These are phyloP conservation scores for Myoxocephalus aenaeus DNA, from an alignment of 2,797 vertebrate genomes.

Conservation along the genomic window DNA sequence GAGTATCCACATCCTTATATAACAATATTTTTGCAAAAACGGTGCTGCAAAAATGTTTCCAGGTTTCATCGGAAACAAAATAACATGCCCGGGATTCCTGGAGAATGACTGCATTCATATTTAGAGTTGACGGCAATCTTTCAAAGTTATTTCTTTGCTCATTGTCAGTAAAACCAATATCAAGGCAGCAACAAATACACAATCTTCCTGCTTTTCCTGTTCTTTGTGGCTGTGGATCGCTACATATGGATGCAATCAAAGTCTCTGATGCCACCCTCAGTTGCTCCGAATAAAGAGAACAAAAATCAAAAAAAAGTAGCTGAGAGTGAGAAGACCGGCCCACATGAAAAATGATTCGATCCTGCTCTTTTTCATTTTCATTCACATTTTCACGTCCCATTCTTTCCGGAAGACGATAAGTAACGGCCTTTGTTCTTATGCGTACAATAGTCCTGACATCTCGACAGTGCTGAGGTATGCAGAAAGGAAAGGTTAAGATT, in stretches of 20 bases:
- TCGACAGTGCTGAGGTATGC: constrained; percentile 64
- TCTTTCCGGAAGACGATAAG: constrained; percentile 10
- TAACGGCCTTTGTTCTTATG: constrained; percentile 45
- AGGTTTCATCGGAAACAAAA: neutral
- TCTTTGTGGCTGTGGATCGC: neutral
- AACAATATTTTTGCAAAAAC: neutral
- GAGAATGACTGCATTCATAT: neutral
- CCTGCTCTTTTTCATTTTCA: neutral
- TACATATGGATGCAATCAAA: constrained; percentile 20
- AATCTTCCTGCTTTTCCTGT: neutral
- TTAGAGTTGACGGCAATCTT: neutral
- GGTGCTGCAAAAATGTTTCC: neutral
- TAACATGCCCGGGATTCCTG: neutral
- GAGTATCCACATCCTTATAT: no score
- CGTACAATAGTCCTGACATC: constrained; percentile 30
- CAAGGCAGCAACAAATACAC: neutral
- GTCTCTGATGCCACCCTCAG: neutral
- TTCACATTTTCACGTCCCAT: neutral
- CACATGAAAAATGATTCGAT: constrained; percentile 8
- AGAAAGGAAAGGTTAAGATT: constrained; percentile 60
- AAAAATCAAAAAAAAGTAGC: neutral
- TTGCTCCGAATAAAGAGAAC: neutral
- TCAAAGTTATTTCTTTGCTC: neutral
- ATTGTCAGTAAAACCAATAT: neutral
- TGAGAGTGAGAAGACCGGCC: neutral